Base-by-base conservation (phyloP, 2,113 vertebrate genomes). In the Colinus virginianus region DNA sequence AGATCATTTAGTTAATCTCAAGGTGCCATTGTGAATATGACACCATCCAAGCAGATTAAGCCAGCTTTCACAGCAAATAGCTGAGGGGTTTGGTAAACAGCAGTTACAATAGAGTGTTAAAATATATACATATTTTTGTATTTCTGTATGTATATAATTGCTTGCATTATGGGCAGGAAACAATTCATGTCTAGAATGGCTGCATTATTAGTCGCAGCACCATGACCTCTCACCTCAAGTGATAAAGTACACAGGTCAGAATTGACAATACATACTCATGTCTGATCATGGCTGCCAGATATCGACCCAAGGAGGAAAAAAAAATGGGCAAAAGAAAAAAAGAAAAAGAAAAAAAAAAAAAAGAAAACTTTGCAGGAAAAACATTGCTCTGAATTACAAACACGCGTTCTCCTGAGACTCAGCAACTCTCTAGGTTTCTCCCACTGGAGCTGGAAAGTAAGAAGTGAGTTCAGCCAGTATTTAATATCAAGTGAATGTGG, bases 401-500 rank as follows among this genome's bases (percentile, higher is more conserved):
- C 98, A 98, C 97, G 94, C 97, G 96, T 98, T 98, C 98, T 98
- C 98, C 59, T 46, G 98, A 98, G 98, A 98, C 96, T 90, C 94
- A 92, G 96, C 91, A 96, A 85, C 88, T 96, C 96, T 96, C 97
- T 93, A 86, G 77, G 86, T 93, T 98, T 97, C 95, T 97, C 97
- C 97, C 96, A 94, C 94, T 97, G 96, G 97, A 98, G 88, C 94
- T 97, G 84, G 96, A 91, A 98, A 98, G 97, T 97, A 97, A 98
- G 95, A 97, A 98, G 97, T 97, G 94, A 98, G 98, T 98, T 98
- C 98, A 98, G 97, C 97, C 95, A 98, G 98, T 98, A 98, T 98
- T 99, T 99, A 99, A 99, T 99, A 99, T 98, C 98, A 98, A 99
- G 98, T 98, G 98, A 97, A 98, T 97, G 97, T 97, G 97, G 98